Evolutionary conservation across 2,888 invertebrate genomes (phyloP).

Genomic region (Ametastegia equiseti): DNA sequence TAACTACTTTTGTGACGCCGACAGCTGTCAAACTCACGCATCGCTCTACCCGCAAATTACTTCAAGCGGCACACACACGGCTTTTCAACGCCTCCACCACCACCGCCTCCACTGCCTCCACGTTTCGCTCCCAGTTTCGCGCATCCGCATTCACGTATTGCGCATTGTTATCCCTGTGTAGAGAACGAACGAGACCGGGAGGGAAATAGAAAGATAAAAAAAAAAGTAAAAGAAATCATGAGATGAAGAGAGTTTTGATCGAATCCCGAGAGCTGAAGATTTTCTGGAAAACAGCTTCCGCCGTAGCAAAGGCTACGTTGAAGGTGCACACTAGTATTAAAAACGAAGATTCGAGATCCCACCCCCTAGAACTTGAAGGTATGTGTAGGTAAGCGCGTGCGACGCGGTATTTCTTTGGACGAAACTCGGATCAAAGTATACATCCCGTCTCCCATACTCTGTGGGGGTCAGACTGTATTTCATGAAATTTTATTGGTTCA

Average conservation of each 20-base stretch:
- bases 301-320: background rate
- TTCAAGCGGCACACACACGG: constrained; percentile 31
- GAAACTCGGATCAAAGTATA: constrained; percentile 33
- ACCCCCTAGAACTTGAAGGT: background rate
- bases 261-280: constrained; percentile 32
- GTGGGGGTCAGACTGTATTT: constrained; percentile 35
- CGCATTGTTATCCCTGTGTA: constrained; percentile 35
- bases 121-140: constrained; percentile 35
- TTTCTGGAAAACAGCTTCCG: constrained; percentile 10
- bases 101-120: background rate
- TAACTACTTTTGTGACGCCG: constrained; percentile 47
- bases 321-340: constrained; percentile 35
- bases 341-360: background rate
- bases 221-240: constrained; percentile 39
- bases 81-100: constrained; percentile 36
- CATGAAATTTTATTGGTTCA: constrained; percentile 48
- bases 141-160: constrained; percentile 36
- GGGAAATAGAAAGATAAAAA: constrained; percentile 10
- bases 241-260: constrained; percentile 51
- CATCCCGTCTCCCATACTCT: background rate
- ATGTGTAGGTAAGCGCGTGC: background rate
- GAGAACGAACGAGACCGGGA: background rate
- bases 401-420: background rate
- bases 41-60: constrained; percentile 48
- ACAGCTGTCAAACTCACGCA: constrained; percentile 50